Base-by-base conservation (phyloP, 2,888 invertebrate genomes). In the Nemapogon koenigi region DNA sequence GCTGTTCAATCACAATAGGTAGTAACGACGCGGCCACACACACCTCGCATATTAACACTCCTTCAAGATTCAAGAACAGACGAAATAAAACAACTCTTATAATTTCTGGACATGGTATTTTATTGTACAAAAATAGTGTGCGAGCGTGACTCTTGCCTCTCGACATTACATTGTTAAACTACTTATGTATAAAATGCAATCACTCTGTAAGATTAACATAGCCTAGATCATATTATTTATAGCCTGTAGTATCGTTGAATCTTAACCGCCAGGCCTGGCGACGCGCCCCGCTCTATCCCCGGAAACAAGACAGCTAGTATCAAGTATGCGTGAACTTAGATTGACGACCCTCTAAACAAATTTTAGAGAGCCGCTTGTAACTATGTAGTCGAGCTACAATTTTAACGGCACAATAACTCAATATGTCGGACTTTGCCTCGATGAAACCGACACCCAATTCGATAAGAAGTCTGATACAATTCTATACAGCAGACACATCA, bases 121-220 rank as follows among this genome's bases (percentile, higher is more conserved):
- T 78, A 78, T 78, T 78, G 72, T 78, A 78, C 72, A 78, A 78
- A 78, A 78, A 78, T 78, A 78, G 71, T 75, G 76, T 75, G 76
- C 75, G 73, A 72, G 73, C 69, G 70, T 67, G 68, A 69, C 65
- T 68, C 73, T 69, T 72, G 70, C 62, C 61, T 70, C 69, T 65
- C 65, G 66, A 71, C 69, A 62, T 33, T 66, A 70, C 71, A 76
- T 73, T 26, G 65, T 65, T 67, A 70, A 67, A 55, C 64, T 69
- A 27, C 16, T 37, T 62, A 65, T 70, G 63, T 73, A 78, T 73
- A 78, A 78, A 76, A 76, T 76, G 76, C 76, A 75, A 67, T 68
- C 75, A 73, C 70, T 68, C 75, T 28, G 63, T 72, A 69, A 61
- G 66, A 67, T 70, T 67, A 60, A 75, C 66, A 69, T 75, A 75